Percentiles rank a stretch among this genome's conserved stretches.
Evolutionary conservation across 2,888 invertebrate species (phyloP).

Genomic region (Matsumyia berberina): DNA sequence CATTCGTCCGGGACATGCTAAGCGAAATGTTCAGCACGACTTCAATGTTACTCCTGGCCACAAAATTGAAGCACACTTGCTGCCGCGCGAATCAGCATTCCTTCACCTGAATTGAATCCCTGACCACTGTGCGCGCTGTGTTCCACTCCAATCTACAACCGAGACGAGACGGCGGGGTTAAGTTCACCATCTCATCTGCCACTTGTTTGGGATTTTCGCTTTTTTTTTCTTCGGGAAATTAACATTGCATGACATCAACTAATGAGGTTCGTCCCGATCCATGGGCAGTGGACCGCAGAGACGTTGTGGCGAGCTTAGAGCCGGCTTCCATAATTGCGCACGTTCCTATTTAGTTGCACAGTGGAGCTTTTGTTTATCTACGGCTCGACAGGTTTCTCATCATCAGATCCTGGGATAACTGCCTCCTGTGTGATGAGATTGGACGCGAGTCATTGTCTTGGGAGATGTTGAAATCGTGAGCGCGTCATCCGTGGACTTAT

Average conservation of each 20-base stretch:
- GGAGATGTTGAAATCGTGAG: conserved; percentile 55
- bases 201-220: conserved; percentile 51
- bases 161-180: conserved; percentile 11
- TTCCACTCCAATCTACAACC: conserved; percentile 8
- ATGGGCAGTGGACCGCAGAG: conserved; percentile 41
- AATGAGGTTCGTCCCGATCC: conserved; percentile 66
- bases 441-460: conserved; percentile 23
- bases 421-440: conserved; percentile 35
- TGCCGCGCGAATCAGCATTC: conserved; percentile 61
- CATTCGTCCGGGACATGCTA: conserved; percentile 71
- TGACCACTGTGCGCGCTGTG: conserved; percentile 27
- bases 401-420: conserved; percentile 59
- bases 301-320: conserved; percentile 66
- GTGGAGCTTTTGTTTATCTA: conserved; percentile 64
- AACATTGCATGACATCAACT: conserved; percentile 74
- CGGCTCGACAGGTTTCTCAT: conserved; percentile 48
- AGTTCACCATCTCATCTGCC: conserved; percentile 50
- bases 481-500: conserved; percentile 45
- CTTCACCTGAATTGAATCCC: conserved; percentile 58
- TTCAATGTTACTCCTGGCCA: conserved; percentile 54
- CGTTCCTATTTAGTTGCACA: conserved; percentile 55
- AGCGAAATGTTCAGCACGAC: conserved; percentile 73
- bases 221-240: conserved; percentile 60
- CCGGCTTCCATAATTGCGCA: conserved; percentile 60
- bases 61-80: conserved; percentile 45